Evolutionary conservation across 2,888 invertebrate genomes (phyloP).

Genomic region (Agrilus mali): DNA sequence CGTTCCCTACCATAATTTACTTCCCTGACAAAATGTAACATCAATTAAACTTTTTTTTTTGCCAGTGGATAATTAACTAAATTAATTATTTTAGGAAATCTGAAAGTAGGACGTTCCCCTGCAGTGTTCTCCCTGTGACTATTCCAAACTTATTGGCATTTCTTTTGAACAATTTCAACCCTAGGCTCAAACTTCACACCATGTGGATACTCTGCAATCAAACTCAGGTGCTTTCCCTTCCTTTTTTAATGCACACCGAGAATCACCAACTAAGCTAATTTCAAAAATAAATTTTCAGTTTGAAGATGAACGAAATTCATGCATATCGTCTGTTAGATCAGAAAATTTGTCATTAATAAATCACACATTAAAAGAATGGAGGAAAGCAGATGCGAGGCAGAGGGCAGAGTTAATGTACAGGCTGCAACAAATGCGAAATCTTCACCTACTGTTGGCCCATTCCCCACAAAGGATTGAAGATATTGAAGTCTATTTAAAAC

Average conservation of each 20-base stretch:
- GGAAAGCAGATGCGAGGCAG: slow-evolving; percentile 24
- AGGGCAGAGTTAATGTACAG: slow-evolving; percentile 23
- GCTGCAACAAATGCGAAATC: slow-evolving; percentile 25
- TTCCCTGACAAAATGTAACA: slow-evolving; percentile 57
- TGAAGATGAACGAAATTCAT: slow-evolving; percentile 32
- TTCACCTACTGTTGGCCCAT: slow-evolving; percentile 29
- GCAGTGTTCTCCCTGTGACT: slow-evolving; percentile 42
- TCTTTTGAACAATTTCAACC: slow-evolving; percentile 54
- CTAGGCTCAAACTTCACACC: slow-evolving; percentile 38
- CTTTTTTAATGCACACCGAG: too few species aligned
- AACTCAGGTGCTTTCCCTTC: slow-evolving; percentile 30
- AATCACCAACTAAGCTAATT: too few species aligned
- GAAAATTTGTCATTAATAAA: slow-evolving; percentile 40
- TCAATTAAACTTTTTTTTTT: background rate
- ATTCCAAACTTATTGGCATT: slow-evolving; percentile 56
- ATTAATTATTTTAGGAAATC: slow-evolving; percentile 41
- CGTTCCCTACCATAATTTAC: slow-evolving; percentile 68
- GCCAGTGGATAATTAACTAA: background rate
- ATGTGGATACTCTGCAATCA: slow-evolving; percentile 42
- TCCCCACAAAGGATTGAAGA: slow-evolving; percentile 14
- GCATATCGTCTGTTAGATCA: slow-evolving; percentile 38
- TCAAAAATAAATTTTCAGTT: slow-evolving; percentile 20
- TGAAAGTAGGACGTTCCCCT: slow-evolving; percentile 59
- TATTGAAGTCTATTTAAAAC: slow-evolving; percentile 9
- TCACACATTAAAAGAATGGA: slow-evolving; percentile 41